Base-by-base conservation (phyloP, 2,888 invertebrate genomes). In the Eugnorisma glareosa region DNA sequence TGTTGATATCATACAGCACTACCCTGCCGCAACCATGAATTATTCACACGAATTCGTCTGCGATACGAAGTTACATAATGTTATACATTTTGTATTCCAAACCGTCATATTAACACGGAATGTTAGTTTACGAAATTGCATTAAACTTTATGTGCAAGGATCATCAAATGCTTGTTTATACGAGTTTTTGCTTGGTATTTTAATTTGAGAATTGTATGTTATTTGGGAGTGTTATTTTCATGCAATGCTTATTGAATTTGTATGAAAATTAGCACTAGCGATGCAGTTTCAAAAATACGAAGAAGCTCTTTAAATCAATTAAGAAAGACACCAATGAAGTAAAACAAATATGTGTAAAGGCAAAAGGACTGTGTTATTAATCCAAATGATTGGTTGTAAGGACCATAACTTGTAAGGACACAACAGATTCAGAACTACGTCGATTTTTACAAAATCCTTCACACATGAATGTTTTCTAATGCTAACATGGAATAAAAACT, bases 11-110 rank as follows among this genome's bases (percentile, higher is more conserved):
- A 89, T 88, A 88, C 88, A 70, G 80, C 86, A 81, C 77, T 75
- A 82, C 82, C 85, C 87, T 71, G 75, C 88, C 88, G 89, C 87
- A 89, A 89, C 78, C 86, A 93, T 93, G 93, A 93, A 94, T 94
- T 89, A 94, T 94, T 93, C 92, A 93, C 79, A 75, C 77, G 81
- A 81, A 80, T 85, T 81, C 74, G 81, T 83, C 82, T 81, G 74
- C 77, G 75, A 80, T 86, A 81, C 75, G 73, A 77, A 71, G 79
- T 84, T 88, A 81, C 78, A 79, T 85, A 87, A 77, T 67, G 78
- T 67, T 75, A 75, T 77, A 85, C 76, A 80, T 80, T 86, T 77
- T 84, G 79, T 84, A 68, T 84, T 80, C 54, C 54, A 83, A 79
- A 81, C 76, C 70, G 67, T 77, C 72, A 73, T 67, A 77, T 86